phyloP scores from a whole-genome alignment of 2,113 vertebrate genomes.

The Columba livia region DNA sequence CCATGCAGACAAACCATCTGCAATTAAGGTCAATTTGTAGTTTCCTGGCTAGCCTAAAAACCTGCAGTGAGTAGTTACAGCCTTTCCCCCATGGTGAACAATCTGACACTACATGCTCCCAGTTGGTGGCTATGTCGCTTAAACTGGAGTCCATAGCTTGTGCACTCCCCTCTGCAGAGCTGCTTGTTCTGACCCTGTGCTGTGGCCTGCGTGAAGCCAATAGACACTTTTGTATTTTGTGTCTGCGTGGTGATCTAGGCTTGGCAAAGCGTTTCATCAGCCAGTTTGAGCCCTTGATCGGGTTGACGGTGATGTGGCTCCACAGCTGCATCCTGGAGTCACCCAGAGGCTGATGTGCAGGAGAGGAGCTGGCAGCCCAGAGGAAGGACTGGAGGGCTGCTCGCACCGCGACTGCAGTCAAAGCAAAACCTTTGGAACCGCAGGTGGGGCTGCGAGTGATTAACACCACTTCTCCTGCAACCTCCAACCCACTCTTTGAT shows the following conservation, averaged over 20 bases:
- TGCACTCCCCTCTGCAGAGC: neutral
- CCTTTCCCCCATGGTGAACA: neutral
- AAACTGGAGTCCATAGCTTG: neutral
- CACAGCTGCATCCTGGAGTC: neutral
- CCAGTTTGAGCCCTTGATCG: accelerated
- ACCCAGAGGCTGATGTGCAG: neutral
- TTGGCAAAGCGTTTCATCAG: neutral
- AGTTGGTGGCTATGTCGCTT: neutral
- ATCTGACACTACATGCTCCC: neutral
- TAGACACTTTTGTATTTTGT: neutral
- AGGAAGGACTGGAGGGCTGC: neutral
- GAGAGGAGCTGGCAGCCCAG: accelerated
- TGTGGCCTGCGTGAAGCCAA: neutral
- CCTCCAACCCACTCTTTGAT: neutral
- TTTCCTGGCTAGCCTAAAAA: constrained; percentile 6
- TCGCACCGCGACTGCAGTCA: accelerated
- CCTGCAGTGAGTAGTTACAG: neutral
- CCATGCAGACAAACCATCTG: constrained; percentile 11
- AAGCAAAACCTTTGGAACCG: neutral
- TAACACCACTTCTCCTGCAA: neutral
- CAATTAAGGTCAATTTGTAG: constrained; percentile 6
- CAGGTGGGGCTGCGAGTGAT: neutral
- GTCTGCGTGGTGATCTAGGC: neutral
- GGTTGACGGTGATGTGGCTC: neutral
- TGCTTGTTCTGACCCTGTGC: neutral